These are phyloP conservation scores for Arion vulgaris DNA, from an alignment of 1,140 invertebrate species.

Conservation along the genomic window DNA sequence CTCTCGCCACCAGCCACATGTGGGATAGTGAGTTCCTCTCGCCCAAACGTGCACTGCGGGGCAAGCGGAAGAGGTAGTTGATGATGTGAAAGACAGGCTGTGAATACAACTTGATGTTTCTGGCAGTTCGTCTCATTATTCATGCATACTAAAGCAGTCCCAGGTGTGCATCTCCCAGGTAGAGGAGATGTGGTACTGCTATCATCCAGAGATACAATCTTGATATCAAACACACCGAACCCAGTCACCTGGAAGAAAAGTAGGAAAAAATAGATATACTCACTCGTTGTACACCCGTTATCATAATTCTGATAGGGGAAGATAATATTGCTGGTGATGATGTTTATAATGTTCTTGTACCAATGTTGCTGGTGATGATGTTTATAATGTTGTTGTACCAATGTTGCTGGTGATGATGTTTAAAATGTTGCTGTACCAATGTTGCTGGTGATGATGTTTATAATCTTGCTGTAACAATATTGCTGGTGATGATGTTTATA, in stretches of 20 bases:
- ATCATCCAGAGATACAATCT: background rate
- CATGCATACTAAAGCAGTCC: background rate
- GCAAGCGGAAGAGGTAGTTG: background rate
- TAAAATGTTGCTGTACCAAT: too few species aligned
- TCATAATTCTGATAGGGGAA: too few species aligned
- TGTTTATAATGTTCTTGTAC: too few species aligned
- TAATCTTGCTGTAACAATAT: too few species aligned
- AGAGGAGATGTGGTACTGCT: background rate
- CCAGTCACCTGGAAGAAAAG: background rate
- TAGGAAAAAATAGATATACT: background rate
- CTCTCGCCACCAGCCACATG: background rate
- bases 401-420: too few species aligned
- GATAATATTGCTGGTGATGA: too few species aligned
- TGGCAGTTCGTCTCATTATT: background rate
- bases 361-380: too few species aligned
- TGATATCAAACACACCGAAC: background rate
- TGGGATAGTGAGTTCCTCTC: background rate
- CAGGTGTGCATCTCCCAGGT: background rate
- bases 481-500: too few species aligned
- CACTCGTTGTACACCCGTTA: too few species aligned
- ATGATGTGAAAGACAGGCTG: slow-evolving; percentile 8
- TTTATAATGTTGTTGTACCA: too few species aligned
- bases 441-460: too few species aligned
- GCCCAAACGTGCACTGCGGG: background rate
- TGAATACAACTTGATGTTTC: background rate